Evolutionary conservation across 2,797 vertebrate genomes (phyloP), one percentile per base, ranked within the genome.

Genomic region (Premnoplex brunnescens): DNA sequence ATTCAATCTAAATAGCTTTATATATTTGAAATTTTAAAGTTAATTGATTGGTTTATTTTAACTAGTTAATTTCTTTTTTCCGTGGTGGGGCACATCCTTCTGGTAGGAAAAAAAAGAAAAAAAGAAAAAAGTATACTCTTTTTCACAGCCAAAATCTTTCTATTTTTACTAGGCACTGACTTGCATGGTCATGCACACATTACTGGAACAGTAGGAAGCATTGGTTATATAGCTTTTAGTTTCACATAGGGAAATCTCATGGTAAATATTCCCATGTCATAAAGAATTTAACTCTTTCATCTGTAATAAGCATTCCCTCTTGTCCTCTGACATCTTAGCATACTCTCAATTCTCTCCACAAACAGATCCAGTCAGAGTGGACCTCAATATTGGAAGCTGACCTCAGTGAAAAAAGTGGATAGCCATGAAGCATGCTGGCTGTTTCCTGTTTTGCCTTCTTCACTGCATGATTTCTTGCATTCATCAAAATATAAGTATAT

Each of bases 301-400:
- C 27, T 39, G 0, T 20, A 13, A 4, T 22, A 34, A 26, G 3
- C 6, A 43, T 28, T 24, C 21, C 10, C 37, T 41, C 1, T 4
- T 49, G 17, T 43, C 36, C 8, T 72, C 21, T 74, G 26, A 32
- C 17, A 12, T 7, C 12, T 30, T 60, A 30, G 9, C 32, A 14
- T 23, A 7, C 17, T 14, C 1, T 28, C n/a, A 27, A 4, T 37
- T 90, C 9, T 51, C 22, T 63, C 12, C 18, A 43, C 16, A 14
- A 8, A 36, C 21, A 66, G 21, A 43, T 26, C 39, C 28, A 46
- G 14, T 10, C 8, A 36, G 48, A 39, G 20, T 6, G 7, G 7
- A 68, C 32, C 18, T 59, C 0, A 0, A 6, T 44, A 9, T 3
- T 59, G 26, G 18, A 63, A 63, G 9, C 4, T 7, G 6, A 67